Evolutionary conservation across 1,140 invertebrate genomes (phyloP), one percentile per base, ranked within the genome.

Genomic region (Procambarus virginalis): DNA sequence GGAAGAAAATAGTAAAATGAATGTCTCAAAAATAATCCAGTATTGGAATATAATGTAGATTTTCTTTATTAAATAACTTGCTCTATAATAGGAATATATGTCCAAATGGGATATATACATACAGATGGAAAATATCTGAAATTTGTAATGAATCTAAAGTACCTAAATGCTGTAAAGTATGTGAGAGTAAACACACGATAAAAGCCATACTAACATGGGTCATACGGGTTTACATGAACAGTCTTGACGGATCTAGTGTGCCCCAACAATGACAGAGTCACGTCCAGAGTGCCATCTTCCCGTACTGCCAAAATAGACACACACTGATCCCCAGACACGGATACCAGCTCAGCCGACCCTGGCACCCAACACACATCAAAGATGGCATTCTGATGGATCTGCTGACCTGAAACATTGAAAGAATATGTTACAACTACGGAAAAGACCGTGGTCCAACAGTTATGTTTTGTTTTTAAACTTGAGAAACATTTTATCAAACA

Each of bases 341-440:
- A 97, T 5, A 98, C 95, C 60, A 98, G 94, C 92, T 96, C 96
- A 93, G 96, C 95, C 90, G 96, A 95, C 1, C 95, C 94, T 6
- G 96, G 96, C 94, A 96, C 96, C 97, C 97, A 98, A 9, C 96
- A 96, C 75, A 98, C 92, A 94, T 98, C 97, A 94, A 98, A 98
- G 22, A 98, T 96, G 20, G 97, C 97, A 95, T 98, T 98, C 91
- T 95, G 95, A 93, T 98, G 97, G 49, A 89, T 84, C 55, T 84
- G 88, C 4, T 89, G 76, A 51, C 73, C 88, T 89, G 82, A 55
- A 55, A 55, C 51, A 55, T 55, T 55, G 12, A 55, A 55, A 55
- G 4, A 55, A 55, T 55, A 55, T 4, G 51, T 5, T 55, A 55
- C 51, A 55, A 55, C 51, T 55, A 55, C 0, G 51, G 51, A 3